A percentile compares a stretch with the other conserved stretches of the same genome.
Conservation (phyloP, 2,888 invertebrate species). For the Quadriops clusia region DNA sequence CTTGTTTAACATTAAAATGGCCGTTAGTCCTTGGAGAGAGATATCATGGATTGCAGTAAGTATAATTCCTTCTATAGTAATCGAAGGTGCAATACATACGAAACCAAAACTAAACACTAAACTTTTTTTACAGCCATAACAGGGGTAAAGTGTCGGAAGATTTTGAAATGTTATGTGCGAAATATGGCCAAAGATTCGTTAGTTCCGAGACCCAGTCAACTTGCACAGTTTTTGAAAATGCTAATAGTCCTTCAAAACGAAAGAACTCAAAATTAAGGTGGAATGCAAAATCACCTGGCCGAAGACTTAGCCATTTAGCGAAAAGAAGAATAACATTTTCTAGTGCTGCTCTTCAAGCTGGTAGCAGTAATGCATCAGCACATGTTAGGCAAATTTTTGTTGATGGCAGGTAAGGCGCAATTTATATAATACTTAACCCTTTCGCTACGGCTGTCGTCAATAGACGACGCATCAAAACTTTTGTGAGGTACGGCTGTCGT, state of each 20-base stretch:
- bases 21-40: slow-evolving; percentile 50
- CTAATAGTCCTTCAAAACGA: slow-evolving; percentile 48
- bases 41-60: slow-evolving; percentile 62
- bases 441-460: not conserved
- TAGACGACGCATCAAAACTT: no score
- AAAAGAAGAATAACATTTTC: slow-evolving; percentile 64
- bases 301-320: slow-evolving; percentile 65
- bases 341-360: slow-evolving; percentile 49
- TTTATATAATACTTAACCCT: not conserved
- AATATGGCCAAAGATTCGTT: slow-evolving; percentile 58
- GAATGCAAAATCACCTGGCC: slow-evolving; percentile 56
- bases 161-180: slow-evolving; percentile 52
- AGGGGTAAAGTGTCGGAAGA: slow-evolving; percentile 56
- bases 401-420: slow-evolving; percentile 46
- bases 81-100: slow-evolving; percentile 2
- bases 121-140: slow-evolving; percentile 49
- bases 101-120: not conserved
- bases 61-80: slow-evolving; percentile 18
- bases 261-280: slow-evolving; percentile 39
- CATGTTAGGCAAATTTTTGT: slow-evolving; percentile 47
- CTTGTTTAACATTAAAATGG: slow-evolving; percentile 38
- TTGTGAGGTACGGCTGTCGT: no score
- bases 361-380: slow-evolving; percentile 31
- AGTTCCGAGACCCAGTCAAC: slow-evolving; percentile 64
- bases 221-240: slow-evolving; percentile 47